phyloP scores from a whole-genome alignment of 2,888 invertebrate genomes.

The Himalopsyche japonica region DNA sequence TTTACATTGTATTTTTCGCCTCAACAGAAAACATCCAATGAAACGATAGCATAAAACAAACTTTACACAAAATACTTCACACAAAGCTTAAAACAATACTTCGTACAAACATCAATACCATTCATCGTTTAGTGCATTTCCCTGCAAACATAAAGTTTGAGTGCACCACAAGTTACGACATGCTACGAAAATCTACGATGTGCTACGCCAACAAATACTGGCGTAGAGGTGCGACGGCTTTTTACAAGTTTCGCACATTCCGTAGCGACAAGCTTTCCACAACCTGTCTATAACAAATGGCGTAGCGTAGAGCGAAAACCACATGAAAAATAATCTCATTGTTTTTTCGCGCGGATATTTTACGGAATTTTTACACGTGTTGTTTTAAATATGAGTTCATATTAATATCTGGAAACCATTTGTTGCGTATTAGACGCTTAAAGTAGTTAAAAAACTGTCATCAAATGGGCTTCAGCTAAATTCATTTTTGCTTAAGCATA shows the following conservation, averaged over 20 bases:
- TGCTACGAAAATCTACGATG: neutral
- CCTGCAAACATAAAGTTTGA: neutral
- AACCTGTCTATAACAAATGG: neutral
- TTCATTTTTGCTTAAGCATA: too few species aligned
- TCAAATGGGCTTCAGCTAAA: too few species aligned
- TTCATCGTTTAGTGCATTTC: neutral
- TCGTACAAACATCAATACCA: neutral
- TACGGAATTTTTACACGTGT: neutral
- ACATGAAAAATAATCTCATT: neutral
- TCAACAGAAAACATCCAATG: neutral
- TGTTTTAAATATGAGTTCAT: neutral
- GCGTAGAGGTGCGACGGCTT: neutral
- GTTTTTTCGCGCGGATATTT: neutral
- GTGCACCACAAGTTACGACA: neutral
- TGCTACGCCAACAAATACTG: neutral
- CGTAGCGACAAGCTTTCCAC: neutral
- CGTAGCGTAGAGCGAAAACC: neutral
- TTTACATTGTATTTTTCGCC: neutral
- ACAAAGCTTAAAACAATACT: neutral
- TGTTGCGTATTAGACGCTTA: neutral
- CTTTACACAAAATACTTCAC: neutral
- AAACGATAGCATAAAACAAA: neutral
- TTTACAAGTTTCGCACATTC: neutral
- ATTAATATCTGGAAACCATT: neutral
- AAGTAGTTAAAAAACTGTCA: too few species aligned